phyloP scores from a whole-genome alignment of 1,140 invertebrate genomes.

The Trichomalopsis sarcophagae region DNA sequence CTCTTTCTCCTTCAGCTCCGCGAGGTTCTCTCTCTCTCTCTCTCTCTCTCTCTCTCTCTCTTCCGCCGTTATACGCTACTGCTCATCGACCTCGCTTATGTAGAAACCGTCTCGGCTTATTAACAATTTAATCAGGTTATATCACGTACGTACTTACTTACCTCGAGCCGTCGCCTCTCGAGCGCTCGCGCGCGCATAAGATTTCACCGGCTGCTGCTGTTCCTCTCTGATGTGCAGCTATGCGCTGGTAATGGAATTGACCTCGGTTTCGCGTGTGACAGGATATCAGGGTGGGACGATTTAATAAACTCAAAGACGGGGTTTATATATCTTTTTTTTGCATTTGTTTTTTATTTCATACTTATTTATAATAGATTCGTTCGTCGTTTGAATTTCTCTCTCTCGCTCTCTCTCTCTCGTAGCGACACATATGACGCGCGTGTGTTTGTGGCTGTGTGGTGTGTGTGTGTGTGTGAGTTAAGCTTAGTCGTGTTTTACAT shows the following conservation, averaged over 20 bases:
- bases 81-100: slow-evolving; percentile 19
- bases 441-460: slow-evolving; percentile 6
- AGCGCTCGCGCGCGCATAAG: background rate
- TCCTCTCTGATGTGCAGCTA: background rate
- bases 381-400: background rate
- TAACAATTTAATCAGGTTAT: slow-evolving; percentile 42
- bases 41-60: background rate
- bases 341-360: slow-evolving; percentile 49
- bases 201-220: slow-evolving; percentile 23
- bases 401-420: background rate
- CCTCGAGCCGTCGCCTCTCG: slow-evolving; percentile 12
- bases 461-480: background rate
- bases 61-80: background rate
- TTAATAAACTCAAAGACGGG: slow-evolving; percentile 45
- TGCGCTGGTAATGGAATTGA: slow-evolving; percentile 26
- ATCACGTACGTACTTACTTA: slow-evolving; percentile 31
- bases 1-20: slow-evolving; percentile 9
- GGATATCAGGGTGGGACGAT: background rate
- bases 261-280: slow-evolving; percentile 29
- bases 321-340: slow-evolving; percentile 25
- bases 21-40: no score
- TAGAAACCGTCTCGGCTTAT: slow-evolving; percentile 36
- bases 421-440: slow-evolving; percentile 37
- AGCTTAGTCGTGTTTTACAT: slow-evolving; percentile 9
- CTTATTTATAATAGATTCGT: slow-evolving; percentile 51